Percentiles rank a stretch among this genome's conserved stretches.
phyloP scores from a whole-genome alignment of 2,797 vertebrate species.

The Strix occidentalis region DNA sequence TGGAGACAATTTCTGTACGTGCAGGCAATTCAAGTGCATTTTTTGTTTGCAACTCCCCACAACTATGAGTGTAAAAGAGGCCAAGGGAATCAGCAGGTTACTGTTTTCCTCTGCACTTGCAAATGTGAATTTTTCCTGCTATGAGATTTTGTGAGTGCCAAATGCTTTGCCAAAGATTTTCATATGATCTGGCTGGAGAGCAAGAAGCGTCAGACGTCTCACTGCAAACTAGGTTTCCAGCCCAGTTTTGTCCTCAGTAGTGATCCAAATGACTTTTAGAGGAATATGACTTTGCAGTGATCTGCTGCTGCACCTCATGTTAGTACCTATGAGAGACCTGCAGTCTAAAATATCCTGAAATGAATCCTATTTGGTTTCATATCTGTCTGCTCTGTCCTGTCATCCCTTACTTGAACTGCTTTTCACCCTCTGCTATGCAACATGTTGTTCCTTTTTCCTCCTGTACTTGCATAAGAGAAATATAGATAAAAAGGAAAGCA shows the following conservation, averaged over 20 bases:
- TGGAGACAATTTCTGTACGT: neutral
- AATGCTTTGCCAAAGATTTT: constrained; percentile 45
- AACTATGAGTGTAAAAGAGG: neutral
- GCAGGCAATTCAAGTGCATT: neutral
- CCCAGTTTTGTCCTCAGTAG: constrained; percentile 21
- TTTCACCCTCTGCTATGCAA: neutral
- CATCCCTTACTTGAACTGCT: neutral
- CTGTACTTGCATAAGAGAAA: constrained; percentile 17
- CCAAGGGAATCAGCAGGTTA: constrained; percentile 29
- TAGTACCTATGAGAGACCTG: neutral
- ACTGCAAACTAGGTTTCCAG: constrained; percentile 29
- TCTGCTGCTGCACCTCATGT: neutral
- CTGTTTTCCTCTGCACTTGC: constrained; percentile 38
- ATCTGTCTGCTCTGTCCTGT: neutral
- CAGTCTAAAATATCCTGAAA: neutral
- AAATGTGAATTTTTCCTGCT: constrained; percentile 32
- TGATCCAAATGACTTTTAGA: constrained; percentile 15
- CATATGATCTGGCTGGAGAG: constrained; percentile 59
- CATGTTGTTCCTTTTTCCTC: neutral
- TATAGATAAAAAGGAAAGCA: neutral
- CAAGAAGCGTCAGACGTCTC: constrained; percentile 48
- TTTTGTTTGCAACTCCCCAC: neutral
- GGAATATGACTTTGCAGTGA: neutral
- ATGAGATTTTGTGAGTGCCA: constrained; percentile 15
- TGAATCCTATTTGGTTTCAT: neutral